phyloP scores from a whole-genome alignment of 2,113 vertebrate species.

The Elaphurus davidianus region DNA sequence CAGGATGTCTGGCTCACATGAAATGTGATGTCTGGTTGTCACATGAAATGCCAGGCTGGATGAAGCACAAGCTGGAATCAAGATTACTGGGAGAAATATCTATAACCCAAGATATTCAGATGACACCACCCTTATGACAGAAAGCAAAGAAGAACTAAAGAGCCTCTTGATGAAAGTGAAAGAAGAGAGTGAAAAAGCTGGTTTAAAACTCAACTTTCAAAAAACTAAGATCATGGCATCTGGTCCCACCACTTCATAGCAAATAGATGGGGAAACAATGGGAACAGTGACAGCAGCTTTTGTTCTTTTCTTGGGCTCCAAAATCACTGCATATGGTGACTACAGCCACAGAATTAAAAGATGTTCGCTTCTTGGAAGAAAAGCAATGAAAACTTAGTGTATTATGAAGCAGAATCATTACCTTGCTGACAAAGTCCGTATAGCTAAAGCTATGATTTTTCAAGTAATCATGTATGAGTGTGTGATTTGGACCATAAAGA shows the following conservation, averaged over 20 bases:
- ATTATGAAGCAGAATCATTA: neutral
- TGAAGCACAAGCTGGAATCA: neutral
- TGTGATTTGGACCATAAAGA: neutral
- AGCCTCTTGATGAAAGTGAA: neutral
- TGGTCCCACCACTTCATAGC: neutral
- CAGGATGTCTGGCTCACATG: too few species aligned
- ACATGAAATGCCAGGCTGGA: neutral
- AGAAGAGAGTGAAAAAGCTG: neutral
- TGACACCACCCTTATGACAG: neutral
- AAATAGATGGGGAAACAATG: neutral
- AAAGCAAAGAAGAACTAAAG: neutral
- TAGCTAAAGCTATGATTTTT: neutral
- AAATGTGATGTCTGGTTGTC: too few species aligned
- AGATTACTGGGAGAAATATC: neutral
- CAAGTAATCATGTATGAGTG: neutral
- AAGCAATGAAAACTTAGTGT: neutral
- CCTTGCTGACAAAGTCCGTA: neutral
- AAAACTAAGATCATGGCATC: neutral
- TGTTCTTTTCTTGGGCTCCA: neutral
- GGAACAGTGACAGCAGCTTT: neutral
- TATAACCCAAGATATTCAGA: neutral
- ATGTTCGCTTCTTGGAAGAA: neutral
- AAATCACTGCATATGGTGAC: neutral
- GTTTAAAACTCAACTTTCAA: neutral
- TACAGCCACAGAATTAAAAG: neutral